Evolutionary conservation across 2,113 vertebrate genomes (phyloP).

Genomic region (Pimephales promelas): DNA sequence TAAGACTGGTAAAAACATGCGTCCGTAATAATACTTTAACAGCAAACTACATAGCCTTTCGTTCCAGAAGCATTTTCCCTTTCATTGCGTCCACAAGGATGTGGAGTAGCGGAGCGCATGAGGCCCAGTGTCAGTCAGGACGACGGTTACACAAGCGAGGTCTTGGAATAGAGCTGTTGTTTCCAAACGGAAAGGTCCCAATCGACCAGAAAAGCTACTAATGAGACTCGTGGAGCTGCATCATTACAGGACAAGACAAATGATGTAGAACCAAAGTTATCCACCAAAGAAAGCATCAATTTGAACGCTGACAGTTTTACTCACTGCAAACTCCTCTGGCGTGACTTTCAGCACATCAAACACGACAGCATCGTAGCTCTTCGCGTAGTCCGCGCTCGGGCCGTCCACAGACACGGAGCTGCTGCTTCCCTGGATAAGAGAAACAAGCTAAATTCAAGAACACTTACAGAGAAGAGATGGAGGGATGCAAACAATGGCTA

Average conservation of each 20-base stretch:
- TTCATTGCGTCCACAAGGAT: neutral
- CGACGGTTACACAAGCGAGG: neutral
- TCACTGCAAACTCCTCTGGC: slow-evolving; percentile 94
- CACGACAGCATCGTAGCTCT: slow-evolving; percentile 93
- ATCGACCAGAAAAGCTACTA: neutral
- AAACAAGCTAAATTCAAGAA: neutral
- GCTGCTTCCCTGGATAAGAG: slow-evolving; percentile 83
- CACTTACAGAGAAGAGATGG: neutral
- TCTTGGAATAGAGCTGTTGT: neutral
- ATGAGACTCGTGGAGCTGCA: neutral
- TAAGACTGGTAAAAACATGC: too few species aligned
- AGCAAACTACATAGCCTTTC: neutral
- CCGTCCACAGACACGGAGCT: slow-evolving; percentile 93
- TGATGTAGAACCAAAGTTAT: neutral
- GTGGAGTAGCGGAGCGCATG: neutral
- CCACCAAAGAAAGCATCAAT: neutral
- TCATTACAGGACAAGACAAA: neutral
- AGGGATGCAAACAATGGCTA: neutral
- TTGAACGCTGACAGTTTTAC: slow-evolving; percentile 60
- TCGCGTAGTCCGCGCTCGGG: slow-evolving; percentile 86
- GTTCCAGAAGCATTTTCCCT: neutral
- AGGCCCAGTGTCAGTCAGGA: neutral
- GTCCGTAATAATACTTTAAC: too few species aligned
- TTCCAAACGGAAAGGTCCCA: neutral
- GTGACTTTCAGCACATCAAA: slow-evolving; percentile 96